These are phyloP conservation scores for Asbolus verrucosus DNA, from an alignment of 1,140 invertebrate species.

Conservation along the genomic window DNA sequence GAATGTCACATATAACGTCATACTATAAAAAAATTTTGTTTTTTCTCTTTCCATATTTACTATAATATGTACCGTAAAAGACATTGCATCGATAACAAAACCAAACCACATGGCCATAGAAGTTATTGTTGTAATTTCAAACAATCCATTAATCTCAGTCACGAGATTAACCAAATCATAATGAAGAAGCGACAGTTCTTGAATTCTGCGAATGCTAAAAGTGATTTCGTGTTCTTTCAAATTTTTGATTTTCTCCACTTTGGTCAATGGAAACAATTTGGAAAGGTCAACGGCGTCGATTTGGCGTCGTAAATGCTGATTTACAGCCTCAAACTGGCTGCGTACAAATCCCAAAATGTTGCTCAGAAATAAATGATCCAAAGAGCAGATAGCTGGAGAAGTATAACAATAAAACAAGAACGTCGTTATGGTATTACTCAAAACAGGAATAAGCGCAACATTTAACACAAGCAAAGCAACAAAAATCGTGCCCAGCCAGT, in stretches of 20 bases:
- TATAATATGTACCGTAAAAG: neutral
- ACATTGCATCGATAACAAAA: neutral
- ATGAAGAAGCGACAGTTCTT: slow-evolving; percentile 1
- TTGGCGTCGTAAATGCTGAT: neutral
- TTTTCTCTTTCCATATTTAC: too few relatives aligned
- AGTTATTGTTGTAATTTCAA: neutral
- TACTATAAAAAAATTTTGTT: too few relatives aligned
- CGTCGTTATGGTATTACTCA: too few relatives aligned
- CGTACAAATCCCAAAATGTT: neutral
- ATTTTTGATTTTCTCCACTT: neutral
- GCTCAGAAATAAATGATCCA: neutral
- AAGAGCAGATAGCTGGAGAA: too few relatives aligned
- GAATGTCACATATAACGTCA: neutral
- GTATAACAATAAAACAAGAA: too few relatives aligned
- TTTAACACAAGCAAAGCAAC: too few relatives aligned
- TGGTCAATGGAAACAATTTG: neutral
- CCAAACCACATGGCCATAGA: neutral
- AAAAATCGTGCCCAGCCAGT: too few relatives aligned
- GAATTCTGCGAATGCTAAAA: neutral
- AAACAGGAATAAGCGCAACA: too few relatives aligned
- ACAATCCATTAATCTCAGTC: neutral
- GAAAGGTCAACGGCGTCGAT: neutral
- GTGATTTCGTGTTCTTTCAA: neutral
- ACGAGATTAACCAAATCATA: neutral
- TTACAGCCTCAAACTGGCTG: neutral